Evolutionary conservation across 2,888 invertebrate genomes (phyloP).

Genomic region (Metalampra italica): DNA sequence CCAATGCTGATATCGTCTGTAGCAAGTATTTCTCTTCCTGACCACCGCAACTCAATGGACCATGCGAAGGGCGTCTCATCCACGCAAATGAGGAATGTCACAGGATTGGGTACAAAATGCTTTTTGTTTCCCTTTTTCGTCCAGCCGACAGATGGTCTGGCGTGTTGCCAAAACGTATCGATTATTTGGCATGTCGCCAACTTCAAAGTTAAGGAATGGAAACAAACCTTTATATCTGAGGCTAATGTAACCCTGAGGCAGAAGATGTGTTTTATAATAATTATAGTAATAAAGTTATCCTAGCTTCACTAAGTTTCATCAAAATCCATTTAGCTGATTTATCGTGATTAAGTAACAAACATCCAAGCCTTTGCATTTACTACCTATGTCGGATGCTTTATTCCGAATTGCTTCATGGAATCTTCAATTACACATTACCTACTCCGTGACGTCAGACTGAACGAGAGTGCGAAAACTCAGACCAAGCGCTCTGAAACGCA

Average conservation of each 20-base stretch:
- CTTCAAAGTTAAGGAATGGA: constrained; percentile 55
- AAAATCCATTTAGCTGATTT: background rate
- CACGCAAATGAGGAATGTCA: constrained; percentile 16
- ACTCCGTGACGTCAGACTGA: too few relatives aligned
- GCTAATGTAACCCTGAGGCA: constrained; percentile 2
- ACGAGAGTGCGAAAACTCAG: too few relatives aligned
- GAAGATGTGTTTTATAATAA: too few relatives aligned
- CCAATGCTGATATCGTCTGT: too few relatives aligned
- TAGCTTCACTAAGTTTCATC: too few relatives aligned
- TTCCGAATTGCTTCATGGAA: too few relatives aligned
- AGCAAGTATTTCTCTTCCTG: background rate
- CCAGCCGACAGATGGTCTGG: constrained; percentile 55
- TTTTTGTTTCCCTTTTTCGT: constrained; percentile 33
- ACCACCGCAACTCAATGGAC: background rate
- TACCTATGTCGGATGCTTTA: too few relatives aligned
- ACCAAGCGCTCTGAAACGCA: too few relatives aligned
- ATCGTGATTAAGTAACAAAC: too few relatives aligned
- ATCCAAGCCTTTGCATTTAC: too few relatives aligned
- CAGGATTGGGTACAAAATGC: constrained; percentile 13
- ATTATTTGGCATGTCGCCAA: constrained; percentile 63
- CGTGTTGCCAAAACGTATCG: constrained; percentile 53
- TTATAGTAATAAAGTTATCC: too few relatives aligned
- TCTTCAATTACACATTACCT: too few relatives aligned
- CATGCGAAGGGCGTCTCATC: background rate
- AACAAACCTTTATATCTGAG: constrained; percentile 36